Base-by-base conservation (phyloP, 2,888 invertebrate genomes). In the Clanis bilineata region DNA sequence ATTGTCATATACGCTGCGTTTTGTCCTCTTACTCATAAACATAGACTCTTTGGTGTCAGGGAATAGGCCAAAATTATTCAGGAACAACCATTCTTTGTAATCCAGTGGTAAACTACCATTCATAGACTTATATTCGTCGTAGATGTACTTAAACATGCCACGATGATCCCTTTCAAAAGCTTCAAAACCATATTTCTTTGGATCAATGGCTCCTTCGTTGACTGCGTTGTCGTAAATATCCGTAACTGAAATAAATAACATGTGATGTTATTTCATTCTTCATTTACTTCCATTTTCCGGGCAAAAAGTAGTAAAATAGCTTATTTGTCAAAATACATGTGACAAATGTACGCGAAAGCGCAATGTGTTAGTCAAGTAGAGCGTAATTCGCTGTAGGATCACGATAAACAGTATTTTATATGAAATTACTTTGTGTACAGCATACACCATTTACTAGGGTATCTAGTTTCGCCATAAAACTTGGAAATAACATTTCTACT, bases 81-180 rank as follows among this genome's bases (percentile, higher is more conserved):
- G 73, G 63, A 86, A 71, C 41, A 87, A 77, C 81, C 86, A 87
- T 66, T 88, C 82, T 28, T 74, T 66, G 68, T 88, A 88, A 76
- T 77, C 81, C 70, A 82, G 72, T 60, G 76, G 73, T 18, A 72
- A 58, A 58, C 67, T 80, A 39, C 56, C 71, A 64, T 86, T 83
- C 64, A 72, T 57, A 25, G 72, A 69, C 58, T 66, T 64, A 59
- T 79, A 82, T 66, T 80, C 75, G 36, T 63, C 64, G 65, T 77
- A 84, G 64, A 79, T 64, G 66, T 81, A 77, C 72, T 77, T 80
- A 61, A 85, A 87, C 69, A 84, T 68, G 58, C 77, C 79, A 69
- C 66, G 69, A 72, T 85, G 85, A 64, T 86, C 81, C 60, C 65
- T 73, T 60, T 73, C 71, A 67, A 88, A 87, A 12, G 78, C 69